These are phyloP conservation scores for Microcebus griseorufus DNA, from an alignment of 2,113 vertebrate species.

Conservation along the genomic window DNA sequence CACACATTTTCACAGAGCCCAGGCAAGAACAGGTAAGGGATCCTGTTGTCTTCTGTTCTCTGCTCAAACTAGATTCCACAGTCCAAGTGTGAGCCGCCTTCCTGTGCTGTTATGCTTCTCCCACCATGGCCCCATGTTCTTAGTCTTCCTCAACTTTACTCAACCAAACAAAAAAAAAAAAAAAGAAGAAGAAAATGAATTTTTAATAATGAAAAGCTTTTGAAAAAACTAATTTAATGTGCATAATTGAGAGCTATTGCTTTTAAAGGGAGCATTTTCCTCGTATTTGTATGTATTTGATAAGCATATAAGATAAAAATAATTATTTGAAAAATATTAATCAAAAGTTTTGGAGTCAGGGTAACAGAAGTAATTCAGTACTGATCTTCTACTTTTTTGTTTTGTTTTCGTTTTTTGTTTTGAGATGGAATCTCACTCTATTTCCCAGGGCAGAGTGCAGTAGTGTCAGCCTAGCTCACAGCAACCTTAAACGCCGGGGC, in stretches of 20 bases:
- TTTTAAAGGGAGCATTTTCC: background rate
- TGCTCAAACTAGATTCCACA: background rate
- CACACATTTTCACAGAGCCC: rapidly evolving
- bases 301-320: background rate
- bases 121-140: background rate
- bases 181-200: background rate
- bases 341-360: background rate
- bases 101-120: rapidly evolving
- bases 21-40: background rate
- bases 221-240: background rate
- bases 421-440: no score
- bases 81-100: rapidly evolving
- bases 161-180: background rate
- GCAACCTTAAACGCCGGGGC: no score
- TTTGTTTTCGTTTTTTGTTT: background rate
- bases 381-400: background rate
- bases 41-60: background rate
- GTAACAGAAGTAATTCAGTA: no score
- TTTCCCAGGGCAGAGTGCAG: no score
- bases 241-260: background rate
- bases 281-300: background rate
- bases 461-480: no score
- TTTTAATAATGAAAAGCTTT: background rate
- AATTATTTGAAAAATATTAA: background rate
- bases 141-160: background rate